Percentiles rank a stretch among this genome's conserved stretches.
Conservation (phyloP, 2,113 vertebrate genomes). For the Taurulus bubalis region DNA sequence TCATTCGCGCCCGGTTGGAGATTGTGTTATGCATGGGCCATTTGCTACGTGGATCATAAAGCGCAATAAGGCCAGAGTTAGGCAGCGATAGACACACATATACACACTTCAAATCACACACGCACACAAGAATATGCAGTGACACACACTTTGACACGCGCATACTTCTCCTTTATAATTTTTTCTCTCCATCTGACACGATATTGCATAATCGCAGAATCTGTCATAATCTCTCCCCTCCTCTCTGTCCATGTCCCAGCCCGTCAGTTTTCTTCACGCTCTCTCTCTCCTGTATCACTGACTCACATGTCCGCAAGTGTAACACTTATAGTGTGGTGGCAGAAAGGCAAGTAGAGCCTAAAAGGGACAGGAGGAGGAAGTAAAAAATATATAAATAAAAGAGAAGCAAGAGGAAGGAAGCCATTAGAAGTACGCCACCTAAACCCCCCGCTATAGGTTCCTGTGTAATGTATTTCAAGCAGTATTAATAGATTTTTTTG, state of each 20-base stretch:
- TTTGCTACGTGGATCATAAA: slow-evolving; percentile 68
- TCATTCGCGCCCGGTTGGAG: slow-evolving; percentile 57
- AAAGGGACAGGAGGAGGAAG: slow-evolving; percentile 9
- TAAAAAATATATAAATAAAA: neutral
- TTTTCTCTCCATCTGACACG: slow-evolving; percentile 35
- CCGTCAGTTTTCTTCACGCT: slow-evolving; percentile 24
- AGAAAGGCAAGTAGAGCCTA: slow-evolving; percentile 11
- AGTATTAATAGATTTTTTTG: neutral
- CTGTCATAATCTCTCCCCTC: slow-evolving; percentile 23
- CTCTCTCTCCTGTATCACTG: slow-evolving; percentile 36
- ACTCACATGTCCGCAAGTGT: slow-evolving; percentile 30
- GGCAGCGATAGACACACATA: slow-evolving; percentile 37
- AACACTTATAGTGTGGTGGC: slow-evolving; percentile 5
- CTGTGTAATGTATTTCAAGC: neutral
- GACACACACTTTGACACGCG: slow-evolving; percentile 32
- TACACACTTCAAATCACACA: slow-evolving; percentile 8
- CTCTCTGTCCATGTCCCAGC: slow-evolving; percentile 3
- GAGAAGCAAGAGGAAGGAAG: neutral
- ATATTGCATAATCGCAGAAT: slow-evolving; percentile 58
- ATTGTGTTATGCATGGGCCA: slow-evolving; percentile 64
- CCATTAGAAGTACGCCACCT: slow-evolving; percentile 4
- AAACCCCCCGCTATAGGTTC: neutral
- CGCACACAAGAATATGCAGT: neutral
- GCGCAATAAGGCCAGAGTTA: slow-evolving; percentile 69
- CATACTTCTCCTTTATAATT: neutral